Conservation (phyloP, 2,113 vertebrate genomes). For the Etheostoma cragini region DNA sequence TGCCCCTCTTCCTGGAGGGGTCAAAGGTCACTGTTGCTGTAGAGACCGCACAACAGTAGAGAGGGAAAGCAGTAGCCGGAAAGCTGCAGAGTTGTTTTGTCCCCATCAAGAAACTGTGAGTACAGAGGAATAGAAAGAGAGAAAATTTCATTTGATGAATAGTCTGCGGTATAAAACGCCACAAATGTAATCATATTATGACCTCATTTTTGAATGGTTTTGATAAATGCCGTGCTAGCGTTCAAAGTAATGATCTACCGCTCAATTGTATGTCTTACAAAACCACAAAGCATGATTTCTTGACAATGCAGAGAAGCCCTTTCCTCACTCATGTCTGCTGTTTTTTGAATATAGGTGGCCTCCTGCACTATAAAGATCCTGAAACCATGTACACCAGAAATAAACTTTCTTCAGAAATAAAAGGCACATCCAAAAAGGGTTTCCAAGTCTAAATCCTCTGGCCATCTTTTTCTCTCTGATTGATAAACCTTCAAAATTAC, state of each 20-base stretch:
- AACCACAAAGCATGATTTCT: conserved; percentile 47
- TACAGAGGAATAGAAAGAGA: background rate
- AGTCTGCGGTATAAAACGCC: conserved; percentile 19
- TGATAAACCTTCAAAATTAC: conserved; percentile 54
- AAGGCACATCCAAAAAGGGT: conserved; percentile 54
- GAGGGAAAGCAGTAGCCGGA: conserved; percentile 6
- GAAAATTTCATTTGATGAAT: conserved; percentile 14
- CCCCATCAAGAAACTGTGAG: background rate
- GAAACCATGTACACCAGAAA: conserved; percentile 44
- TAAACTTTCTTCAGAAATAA: conserved; percentile 59
- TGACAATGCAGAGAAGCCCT: background rate
- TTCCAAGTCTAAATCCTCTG: conserved; percentile 46
- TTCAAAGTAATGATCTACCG: conserved; percentile 28
- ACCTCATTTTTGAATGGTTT: conserved; percentile 36
- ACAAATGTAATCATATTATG: conserved; percentile 44
- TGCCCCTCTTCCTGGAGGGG: conserved; percentile 56
- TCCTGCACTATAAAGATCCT: conserved; percentile 36
- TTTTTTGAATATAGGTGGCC: conserved; percentile 52
- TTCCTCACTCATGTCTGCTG: conserved; percentile 17
- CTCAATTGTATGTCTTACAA: conserved; percentile 38
- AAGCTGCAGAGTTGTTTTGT: conserved; percentile 14
- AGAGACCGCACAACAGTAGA: conserved; percentile 30
- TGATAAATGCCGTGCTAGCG: conserved; percentile 45
- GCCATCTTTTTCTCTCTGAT: conserved; percentile 35
- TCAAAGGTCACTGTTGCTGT: conserved; percentile 60